A percentile compares a stretch with the other conserved stretches of the same genome.
Conservation (phyloP, 2,888 invertebrate genomes). For the Pristionchus fissidentatus region DNA sequence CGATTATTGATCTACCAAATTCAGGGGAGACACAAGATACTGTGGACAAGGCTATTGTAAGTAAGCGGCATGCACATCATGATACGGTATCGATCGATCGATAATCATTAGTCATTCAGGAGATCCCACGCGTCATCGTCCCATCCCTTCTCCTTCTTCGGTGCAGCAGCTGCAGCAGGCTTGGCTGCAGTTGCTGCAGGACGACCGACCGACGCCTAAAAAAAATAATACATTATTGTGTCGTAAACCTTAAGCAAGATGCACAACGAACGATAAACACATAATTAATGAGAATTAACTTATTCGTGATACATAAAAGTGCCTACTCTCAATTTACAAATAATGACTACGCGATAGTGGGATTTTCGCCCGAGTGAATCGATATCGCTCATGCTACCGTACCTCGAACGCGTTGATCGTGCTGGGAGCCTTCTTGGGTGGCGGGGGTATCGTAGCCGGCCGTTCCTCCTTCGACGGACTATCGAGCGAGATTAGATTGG, state of each 20-base stretch:
- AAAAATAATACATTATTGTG: neutral
- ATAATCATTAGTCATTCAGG: conserved; percentile 64
- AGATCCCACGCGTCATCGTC: conserved; percentile 75
- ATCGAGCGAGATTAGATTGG: conserved; percentile 41
- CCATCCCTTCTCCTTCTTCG: conserved; percentile 59
- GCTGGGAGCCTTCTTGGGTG: conserved; percentile 28
- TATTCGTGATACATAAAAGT: neutral
- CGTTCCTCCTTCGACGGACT: conserved; percentile 27
- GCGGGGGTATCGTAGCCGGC: neutral
- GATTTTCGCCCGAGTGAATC: neutral
- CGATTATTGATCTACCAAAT: neutral
- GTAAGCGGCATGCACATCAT: neutral
- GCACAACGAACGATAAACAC: neutral
- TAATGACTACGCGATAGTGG: neutral
- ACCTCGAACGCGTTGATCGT: conserved; percentile 49
- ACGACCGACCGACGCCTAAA: conserved; percentile 43
- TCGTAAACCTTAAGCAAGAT: too few relatives aligned
- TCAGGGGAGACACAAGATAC: too few relatives aligned
- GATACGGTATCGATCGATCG: neutral
- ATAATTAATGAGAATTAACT: neutral
- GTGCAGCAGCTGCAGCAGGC: conserved; percentile 22
- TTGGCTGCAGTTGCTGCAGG: neutral
- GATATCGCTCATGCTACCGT: neutral
- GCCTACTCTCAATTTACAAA: neutral
- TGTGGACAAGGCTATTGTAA: neutral